A percentile compares a stretch with the other conserved stretches of the same genome.
These are phyloP conservation scores for Trachelus stipa DNA, from an alignment of 2,888 invertebrate genomes.

Conservation along the genomic window DNA sequence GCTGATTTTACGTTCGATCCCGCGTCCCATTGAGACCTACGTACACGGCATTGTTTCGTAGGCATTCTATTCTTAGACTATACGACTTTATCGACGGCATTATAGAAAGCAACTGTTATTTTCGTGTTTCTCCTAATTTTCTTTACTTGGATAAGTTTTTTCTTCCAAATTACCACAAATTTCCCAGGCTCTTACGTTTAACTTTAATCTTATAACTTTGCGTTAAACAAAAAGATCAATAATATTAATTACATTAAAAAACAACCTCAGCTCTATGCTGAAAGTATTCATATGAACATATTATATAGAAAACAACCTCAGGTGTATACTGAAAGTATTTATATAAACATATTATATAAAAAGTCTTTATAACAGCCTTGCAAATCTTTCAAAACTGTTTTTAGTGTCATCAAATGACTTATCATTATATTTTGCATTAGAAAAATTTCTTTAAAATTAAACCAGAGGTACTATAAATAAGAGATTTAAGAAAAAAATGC, in stretches of 20 bases:
- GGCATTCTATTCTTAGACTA: background rate
- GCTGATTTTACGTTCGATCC: background rate
- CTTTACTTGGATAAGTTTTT: too few species aligned
- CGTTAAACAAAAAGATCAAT: background rate
- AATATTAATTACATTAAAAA: background rate
- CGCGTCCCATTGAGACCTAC: background rate
- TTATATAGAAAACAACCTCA: background rate
- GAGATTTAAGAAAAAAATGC: background rate
- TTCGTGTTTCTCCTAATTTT: too few species aligned
- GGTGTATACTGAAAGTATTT: background rate
- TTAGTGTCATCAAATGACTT: background rate
- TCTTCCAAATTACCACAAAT: background rate
- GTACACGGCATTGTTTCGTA: background rate
- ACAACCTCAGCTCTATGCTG: background rate
- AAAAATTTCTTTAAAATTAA: background rate
- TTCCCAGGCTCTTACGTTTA: background rate
- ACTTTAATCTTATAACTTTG: background rate
- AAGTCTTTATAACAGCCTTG: background rate
- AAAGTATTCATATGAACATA: background rate
- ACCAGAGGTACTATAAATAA: background rate
- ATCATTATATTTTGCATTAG: too few species aligned
- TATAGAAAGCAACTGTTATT: background rate
- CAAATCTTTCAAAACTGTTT: background rate
- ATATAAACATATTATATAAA: background rate
- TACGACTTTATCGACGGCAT: background rate